Percentiles rank a stretch among this genome's conserved stretches.
Conservation (phyloP, 2,888 invertebrate species). For the Ennomos fuscantarius region DNA sequence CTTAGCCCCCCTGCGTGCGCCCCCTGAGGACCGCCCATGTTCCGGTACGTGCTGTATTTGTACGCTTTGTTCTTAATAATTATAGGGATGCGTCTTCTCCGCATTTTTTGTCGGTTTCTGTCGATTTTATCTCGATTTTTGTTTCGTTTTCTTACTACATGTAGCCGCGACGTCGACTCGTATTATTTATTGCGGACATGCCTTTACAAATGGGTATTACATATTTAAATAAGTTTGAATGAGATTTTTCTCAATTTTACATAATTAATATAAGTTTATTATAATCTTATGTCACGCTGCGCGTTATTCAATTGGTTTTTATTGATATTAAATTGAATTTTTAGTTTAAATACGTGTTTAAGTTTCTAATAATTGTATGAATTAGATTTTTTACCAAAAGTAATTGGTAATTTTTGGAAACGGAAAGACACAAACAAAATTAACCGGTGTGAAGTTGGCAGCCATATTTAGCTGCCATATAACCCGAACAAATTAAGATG, state of each 20-base stretch:
- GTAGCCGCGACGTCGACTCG: slow-evolving; percentile 6
- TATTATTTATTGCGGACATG: slow-evolving; percentile 20
- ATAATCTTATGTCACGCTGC: no score
- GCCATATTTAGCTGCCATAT: no score
- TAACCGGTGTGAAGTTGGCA: no score
- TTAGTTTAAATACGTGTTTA: no score
- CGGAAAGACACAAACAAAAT: no score
- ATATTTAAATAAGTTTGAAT: slow-evolving; percentile 1
- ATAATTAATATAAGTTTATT: no score
- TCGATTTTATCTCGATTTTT: slow-evolving; percentile 27
- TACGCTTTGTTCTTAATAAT: slow-evolving; percentile 35
- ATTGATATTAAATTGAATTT: no score
- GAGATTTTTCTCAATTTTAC: neutral
- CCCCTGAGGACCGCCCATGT: slow-evolving; percentile 6
- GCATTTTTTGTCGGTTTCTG: slow-evolving; percentile 26
- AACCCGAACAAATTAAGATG: no score
- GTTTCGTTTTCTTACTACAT: slow-evolving; percentile 2
- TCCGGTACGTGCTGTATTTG: slow-evolving; percentile 27
- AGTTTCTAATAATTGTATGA: no score
- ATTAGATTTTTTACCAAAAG: no score
- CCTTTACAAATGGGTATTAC: neutral
- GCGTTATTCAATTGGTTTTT: no score
- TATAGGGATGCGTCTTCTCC: slow-evolving; percentile 24
- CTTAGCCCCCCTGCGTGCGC: neutral
- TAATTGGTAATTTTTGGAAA: no score